Evolutionary conservation across 2,888 invertebrate genomes (phyloP).

Genomic region (Rhagium mordax): DNA sequence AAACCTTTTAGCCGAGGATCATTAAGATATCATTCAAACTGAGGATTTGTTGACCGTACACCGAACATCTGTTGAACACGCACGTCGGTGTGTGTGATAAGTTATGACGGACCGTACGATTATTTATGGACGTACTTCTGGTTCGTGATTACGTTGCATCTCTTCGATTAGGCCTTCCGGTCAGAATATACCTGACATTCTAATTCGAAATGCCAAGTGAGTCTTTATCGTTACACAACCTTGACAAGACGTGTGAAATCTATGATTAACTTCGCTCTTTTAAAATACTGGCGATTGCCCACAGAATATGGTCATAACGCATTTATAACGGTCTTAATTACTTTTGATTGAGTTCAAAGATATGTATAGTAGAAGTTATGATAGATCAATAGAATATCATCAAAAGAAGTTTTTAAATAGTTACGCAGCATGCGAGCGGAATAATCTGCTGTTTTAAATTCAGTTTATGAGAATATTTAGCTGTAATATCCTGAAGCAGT

Average conservation of each 20-base stretch:
- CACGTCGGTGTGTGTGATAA: slow-evolving; percentile 1
- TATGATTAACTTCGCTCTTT: background rate
- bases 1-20: no score
- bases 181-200: slow-evolving; percentile 2
- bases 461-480: no score
- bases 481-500: no score
- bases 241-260: slow-evolving; percentile 1
- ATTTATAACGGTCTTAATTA: background rate
- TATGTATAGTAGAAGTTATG: background rate
- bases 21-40: no score
- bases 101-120: slow-evolving; percentile 1
- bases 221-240: background rate
- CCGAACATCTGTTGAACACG: background rate
- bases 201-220: slow-evolving; percentile 15
- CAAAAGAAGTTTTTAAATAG: no score
- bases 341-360: background rate
- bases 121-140: background rate
- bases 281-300: background rate
- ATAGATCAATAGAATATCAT: no score
- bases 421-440: no score
- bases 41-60: background rate
- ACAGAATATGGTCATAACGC: background rate
- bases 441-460: no score
- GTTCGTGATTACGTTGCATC: slow-evolving; percentile 12
- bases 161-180: background rate